Evolutionary conservation across 2,888 invertebrate genomes (phyloP).

Genomic region (Carterocephalus palaemon): DNA sequence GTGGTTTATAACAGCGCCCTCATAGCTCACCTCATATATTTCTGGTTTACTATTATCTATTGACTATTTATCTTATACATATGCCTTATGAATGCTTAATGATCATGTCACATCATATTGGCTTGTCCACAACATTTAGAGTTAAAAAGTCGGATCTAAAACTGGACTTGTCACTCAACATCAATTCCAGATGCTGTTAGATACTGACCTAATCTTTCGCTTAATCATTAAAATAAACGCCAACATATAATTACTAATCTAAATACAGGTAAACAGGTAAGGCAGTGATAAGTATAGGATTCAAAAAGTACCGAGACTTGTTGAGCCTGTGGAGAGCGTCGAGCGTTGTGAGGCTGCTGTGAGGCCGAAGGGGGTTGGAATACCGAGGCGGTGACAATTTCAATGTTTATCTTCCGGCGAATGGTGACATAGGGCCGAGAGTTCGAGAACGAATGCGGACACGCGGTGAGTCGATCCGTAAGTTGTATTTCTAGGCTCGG

Average conservation of each 20-base stretch:
- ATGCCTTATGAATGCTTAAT: not conserved
- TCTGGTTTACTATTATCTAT: too few relatives aligned
- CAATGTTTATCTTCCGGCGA: conserved; percentile 61
- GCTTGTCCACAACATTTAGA: too few relatives aligned
- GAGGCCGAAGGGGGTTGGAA: conserved; percentile 65
- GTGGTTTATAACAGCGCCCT: too few relatives aligned
- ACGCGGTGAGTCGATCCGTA: conserved; percentile 53
- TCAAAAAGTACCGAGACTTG: conserved; percentile 76
- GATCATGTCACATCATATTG: not conserved
- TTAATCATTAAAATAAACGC: conserved; percentile 31
- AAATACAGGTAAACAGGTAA: conserved; percentile 59
- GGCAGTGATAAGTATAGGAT: conserved; percentile 74
- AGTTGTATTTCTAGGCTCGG: conserved; percentile 54
- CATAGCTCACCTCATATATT: too few relatives aligned
- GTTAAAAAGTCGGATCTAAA: too few relatives aligned
- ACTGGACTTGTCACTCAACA: too few relatives aligned
- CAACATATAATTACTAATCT: conserved; percentile 52
- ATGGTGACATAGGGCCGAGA: conserved; percentile 55
- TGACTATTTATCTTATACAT: too few relatives aligned
- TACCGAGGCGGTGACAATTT: conserved; percentile 51
- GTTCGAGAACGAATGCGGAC: conserved; percentile 58
- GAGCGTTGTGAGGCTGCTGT: conserved; percentile 68
- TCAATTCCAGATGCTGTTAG: too few relatives aligned
- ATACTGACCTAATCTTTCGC: not conserved
- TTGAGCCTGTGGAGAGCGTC: conserved; percentile 64